These are phyloP conservation scores for Enteromius radiatus DNA, from an alignment of 2,797 vertebrate genomes.

Conservation along the genomic window DNA sequence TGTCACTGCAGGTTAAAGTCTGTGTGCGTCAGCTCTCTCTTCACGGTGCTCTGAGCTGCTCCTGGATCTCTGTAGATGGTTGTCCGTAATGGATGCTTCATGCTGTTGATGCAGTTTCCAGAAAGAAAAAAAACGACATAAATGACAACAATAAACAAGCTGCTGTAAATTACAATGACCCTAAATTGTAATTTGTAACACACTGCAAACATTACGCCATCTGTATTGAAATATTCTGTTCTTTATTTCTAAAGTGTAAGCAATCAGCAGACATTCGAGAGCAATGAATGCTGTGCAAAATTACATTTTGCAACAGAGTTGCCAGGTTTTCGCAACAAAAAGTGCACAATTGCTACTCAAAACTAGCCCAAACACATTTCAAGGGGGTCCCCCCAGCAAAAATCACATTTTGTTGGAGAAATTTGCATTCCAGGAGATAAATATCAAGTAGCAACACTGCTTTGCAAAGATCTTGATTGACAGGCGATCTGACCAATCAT, in stretches of 20 bases:
- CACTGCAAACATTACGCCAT: neutral
- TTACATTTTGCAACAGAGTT: neutral
- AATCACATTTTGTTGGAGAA: too few species aligned
- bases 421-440: too few species aligned
- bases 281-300: neutral
- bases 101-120: conserved; percentile 41
- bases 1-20: conserved; percentile 39
- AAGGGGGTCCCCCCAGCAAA: too few species aligned
- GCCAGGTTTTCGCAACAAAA: too few species aligned
- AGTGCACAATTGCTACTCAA: too few species aligned
- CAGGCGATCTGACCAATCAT: neutral
- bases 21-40: conserved; percentile 41
- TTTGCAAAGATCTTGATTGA: neutral
- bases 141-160: conserved; percentile 37
- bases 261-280: too few species aligned
- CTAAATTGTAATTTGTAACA: conserved; percentile 20
- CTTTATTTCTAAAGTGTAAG: neutral
- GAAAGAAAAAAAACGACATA: conserved; percentile 13
- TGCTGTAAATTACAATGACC: conserved; percentile 29
- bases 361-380: too few species aligned
- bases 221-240: neutral
- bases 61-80: conserved; percentile 35
- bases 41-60: conserved; percentile 36
- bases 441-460: too few species aligned
- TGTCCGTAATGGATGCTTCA: conserved; percentile 35